Conservation (phyloP, 1,140 invertebrate genomes). For the Batillaria attramentaria region DNA sequence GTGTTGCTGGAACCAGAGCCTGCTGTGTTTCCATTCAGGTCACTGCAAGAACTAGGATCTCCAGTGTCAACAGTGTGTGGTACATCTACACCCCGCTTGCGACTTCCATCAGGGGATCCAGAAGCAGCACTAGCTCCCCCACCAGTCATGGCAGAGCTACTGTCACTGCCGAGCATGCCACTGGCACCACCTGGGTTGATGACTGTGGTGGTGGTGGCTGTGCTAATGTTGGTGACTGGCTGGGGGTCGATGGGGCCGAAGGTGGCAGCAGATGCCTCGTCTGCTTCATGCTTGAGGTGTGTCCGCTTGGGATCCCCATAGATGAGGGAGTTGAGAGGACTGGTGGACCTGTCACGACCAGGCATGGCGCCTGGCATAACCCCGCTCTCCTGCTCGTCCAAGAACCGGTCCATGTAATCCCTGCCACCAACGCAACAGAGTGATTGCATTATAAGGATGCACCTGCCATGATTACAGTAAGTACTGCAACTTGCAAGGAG, state of each 20-base stretch:
- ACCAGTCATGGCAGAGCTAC: too few relatives aligned
- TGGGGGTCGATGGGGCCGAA: not conserved
- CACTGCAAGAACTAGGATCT: not conserved
- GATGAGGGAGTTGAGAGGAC: constrained; percentile 76
- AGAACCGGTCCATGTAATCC: constrained; percentile 89
- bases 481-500: too few relatives aligned
- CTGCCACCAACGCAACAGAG: constrained; percentile 75
- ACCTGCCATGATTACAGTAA: too few relatives aligned
- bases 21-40: constrained; percentile 30
- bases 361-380: constrained; percentile 45
- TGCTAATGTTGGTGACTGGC: not conserved
- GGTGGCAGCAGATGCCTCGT: constrained; percentile 31
- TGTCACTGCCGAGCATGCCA: constrained; percentile 5
- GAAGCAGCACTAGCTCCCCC: constrained; percentile 2
- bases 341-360: constrained; percentile 24
- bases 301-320: constrained; percentile 77
- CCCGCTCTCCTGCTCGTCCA: constrained; percentile 83
- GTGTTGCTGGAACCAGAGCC: not conserved
- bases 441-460: too few relatives aligned
- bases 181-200: not conserved
- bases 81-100: not conserved
- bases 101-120: not conserved
- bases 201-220: not conserved
- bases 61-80: not conserved
- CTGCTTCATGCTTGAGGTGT: constrained; percentile 50